Evolutionary conservation across 2,888 invertebrate species (phyloP), one percentile per base, ranked within the genome.

Genomic region (Ceratothoa steindachneri): DNA sequence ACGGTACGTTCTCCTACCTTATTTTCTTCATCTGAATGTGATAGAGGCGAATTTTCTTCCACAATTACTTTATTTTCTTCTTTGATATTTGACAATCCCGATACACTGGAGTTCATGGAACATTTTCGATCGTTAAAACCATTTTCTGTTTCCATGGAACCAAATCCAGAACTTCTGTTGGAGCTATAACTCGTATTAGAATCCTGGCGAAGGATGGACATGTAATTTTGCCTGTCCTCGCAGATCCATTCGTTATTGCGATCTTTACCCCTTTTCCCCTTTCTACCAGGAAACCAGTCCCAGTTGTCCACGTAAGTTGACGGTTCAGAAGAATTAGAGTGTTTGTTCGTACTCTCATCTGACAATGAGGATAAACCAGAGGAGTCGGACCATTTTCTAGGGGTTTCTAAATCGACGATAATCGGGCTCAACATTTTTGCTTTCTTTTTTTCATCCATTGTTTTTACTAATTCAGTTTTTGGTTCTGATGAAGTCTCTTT

Each of bases 241-340:
- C 5, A 5, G 24, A 15, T 60, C 27, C 12, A 22, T 24, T 60
- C 60, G 12, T 12, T 60, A 24, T 22, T 22, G 19, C 9, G 22
- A 22, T 60, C 60, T 24, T 60, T 60, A 24, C 60, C 24, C 12
- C 19, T 60, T 60, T 24, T 24, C 27, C 60, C 52, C 60, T 73
- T 78, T 9, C 78, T 68, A 24, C 78, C 78, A 15, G 78, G 78
- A 22, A 78, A 78, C 78, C 78, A 78, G 24, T 78, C 73, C 78
- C 78, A 78, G 69, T 78, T 73, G 53, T 78, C 78, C 4, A 51
- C 51, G 24, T 65, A 53, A 9, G 71, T 68, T 3, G 75, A 78
- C 27, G 31, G 30, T 30, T 31, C 70, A 5, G 74, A 74, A n/a
- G 77, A 75, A 24, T 9, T 28, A 2, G 78, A 78, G 19, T 69